Evolutionary conservation across 2,797 vertebrate species (phyloP), one percentile per base, ranked within the genome.

Genomic region (Sebastes miniatus): DNA sequence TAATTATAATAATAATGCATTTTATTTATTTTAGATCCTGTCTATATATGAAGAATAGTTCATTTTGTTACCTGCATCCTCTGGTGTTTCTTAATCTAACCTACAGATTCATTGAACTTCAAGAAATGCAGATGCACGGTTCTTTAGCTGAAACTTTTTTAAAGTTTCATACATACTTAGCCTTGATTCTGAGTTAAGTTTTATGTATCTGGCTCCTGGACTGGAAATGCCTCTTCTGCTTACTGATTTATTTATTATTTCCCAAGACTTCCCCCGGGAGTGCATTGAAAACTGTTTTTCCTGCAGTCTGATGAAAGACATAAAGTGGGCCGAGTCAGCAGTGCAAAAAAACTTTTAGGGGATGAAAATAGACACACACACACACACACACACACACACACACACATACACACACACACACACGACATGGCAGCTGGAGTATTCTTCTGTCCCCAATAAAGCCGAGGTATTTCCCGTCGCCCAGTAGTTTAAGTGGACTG

Each of bases 231-330:
- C 88, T 93, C 81, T 90, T 93, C 87, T 89, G 82, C 91, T 84
- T 83, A 67, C 90, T 94, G 91, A 92, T 94, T 93, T 93, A 94
- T 94, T 94, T 93, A 94, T 93, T 87, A 88, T 93, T 91, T 91
- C 90, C 81, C 75, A 84, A 89, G 79, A 84, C 68, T 64, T 87
- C 80, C 83, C 88, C 11, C 0, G 56, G 80, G 91, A 92, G 65
- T 58, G 75, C 83, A 83, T 81, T 87, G 87, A 94, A 92, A 93
- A 89, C 87, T 47, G 87, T 87, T 92, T 89, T 88, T 91, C 84
- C 88, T 91, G 87, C 85, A 84, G 85, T 87, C 82, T 52, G 50
- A 52, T 43, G 73, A 89, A 76, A 86, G 83, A 87, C 77, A 87
- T 80, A 85, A 92, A 91, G 90, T 88, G 75, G 87, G 84, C 82